phyloP scores from a whole-genome alignment of 2,888 invertebrate species.

The Acanthosepion esculentum region DNA sequence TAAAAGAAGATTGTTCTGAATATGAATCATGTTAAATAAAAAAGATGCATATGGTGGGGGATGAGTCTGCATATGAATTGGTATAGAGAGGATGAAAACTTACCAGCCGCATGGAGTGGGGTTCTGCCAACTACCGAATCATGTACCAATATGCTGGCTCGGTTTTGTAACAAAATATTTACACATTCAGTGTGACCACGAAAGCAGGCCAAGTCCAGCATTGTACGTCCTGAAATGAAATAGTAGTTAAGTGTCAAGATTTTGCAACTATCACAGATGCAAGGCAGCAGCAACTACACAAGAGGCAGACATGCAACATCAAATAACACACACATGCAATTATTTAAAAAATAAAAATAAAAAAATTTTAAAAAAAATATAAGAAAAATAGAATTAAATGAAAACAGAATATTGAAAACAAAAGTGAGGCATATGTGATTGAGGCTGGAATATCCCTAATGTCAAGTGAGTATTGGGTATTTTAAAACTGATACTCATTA shows the following conservation, averaged over 20 bases:
- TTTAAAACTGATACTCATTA: too few relatives aligned
- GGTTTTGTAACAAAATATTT: conserved; percentile 78
- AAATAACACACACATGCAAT: background rate
- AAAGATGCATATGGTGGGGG: background rate
- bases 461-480: too few relatives aligned
- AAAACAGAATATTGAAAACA: too few relatives aligned
- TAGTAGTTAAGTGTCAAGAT: background rate
- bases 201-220: conserved; percentile 79
- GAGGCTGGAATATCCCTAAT: too few relatives aligned
- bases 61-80: background rate
- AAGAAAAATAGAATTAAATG: too few relatives aligned
- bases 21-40: background rate
- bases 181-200: conserved; percentile 79
- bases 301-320: background rate
- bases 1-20: background rate
- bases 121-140: conserved; percentile 77
- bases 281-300: background rate
- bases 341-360: background rate
- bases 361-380: too few relatives aligned
- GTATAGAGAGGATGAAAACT: background rate
- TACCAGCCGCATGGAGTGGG: conserved; percentile 78
- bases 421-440: too few relatives aligned
- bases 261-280: too few relatives aligned
- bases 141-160: conserved; percentile 78
- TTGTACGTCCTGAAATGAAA: conserved; percentile 76